Percentiles rank a stretch among this genome's conserved stretches.
These are phyloP conservation scores for Hedychridium roseum DNA, from an alignment of 2,888 invertebrate genomes.

Conservation along the genomic window DNA sequence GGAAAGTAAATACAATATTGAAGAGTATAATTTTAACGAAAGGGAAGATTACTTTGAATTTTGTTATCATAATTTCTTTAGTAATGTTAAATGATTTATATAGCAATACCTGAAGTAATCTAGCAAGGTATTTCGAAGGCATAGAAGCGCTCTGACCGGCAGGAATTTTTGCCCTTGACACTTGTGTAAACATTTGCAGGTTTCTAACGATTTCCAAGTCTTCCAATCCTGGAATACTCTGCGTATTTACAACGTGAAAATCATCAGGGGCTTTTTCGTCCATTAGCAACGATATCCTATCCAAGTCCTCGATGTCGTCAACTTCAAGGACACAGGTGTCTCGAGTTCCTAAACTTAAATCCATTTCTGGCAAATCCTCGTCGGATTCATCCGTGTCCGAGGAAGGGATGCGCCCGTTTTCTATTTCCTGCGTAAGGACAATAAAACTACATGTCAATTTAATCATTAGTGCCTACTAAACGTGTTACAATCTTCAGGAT, in stretches of 20 bases:
- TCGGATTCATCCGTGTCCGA: constrained; percentile 76
- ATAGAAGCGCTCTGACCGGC: constrained; percentile 64
- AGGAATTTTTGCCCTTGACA: constrained; percentile 69
- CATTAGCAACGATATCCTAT: constrained; percentile 76
- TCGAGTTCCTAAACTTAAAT: constrained; percentile 77
- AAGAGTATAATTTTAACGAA: neutral
- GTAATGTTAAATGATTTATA: neutral
- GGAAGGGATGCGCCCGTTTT: constrained; percentile 60
- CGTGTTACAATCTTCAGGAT: too few species aligned
- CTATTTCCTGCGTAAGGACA: constrained; percentile 56
- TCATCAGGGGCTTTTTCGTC: constrained; percentile 79
- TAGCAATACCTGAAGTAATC: constrained; percentile 65
- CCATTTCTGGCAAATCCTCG: constrained; percentile 72
- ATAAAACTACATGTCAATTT: too few species aligned
- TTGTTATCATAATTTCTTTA: neutral
- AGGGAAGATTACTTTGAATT: constrained; percentile 30
- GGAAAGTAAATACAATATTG: neutral
- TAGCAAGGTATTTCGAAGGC: constrained; percentile 66
- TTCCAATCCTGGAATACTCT: constrained; percentile 76
- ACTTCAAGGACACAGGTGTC: constrained; percentile 84
- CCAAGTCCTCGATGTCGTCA: constrained; percentile 84
- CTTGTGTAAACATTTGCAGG: constrained; percentile 85
- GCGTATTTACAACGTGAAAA: constrained; percentile 82
- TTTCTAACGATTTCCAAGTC: constrained; percentile 74
- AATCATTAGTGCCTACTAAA: too few species aligned